A percentile compares a stretch with the other conserved stretches of the same genome.
These are phyloP conservation scores for Mizuhopecten yessoensis DNA, from an alignment of 1,140 invertebrate species.

Conservation along the genomic window DNA sequence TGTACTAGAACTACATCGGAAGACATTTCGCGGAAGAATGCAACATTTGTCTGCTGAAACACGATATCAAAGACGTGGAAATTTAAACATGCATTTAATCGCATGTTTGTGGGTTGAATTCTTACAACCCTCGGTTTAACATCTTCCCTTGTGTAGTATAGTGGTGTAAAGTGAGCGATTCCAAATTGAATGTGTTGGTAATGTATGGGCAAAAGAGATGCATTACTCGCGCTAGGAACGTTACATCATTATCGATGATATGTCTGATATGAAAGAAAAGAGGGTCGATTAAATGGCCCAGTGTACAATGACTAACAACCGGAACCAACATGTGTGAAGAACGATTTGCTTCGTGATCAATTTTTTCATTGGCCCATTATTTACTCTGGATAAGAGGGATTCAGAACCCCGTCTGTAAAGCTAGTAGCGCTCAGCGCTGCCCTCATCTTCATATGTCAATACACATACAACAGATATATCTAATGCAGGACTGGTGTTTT, in stretches of 20 bases:
- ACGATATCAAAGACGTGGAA: too few species aligned
- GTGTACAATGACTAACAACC: neutral
- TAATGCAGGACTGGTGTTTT: too few species aligned
- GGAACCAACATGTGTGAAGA: slow-evolving; percentile 4
- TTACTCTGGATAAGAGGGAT: slow-evolving; percentile 22
- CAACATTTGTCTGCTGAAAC: too few species aligned
- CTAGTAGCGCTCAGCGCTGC: neutral
- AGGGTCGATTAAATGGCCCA: neutral
- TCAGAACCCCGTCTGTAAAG: neutral
- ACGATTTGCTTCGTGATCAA: neutral
- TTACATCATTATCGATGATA: slow-evolving; percentile 17
- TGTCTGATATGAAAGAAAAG: neutral
- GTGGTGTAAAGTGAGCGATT: too few species aligned
- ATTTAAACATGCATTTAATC: too few species aligned
- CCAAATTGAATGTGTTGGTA: too few species aligned
- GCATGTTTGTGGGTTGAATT: too few species aligned
- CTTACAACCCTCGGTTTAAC: too few species aligned
- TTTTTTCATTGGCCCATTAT: neutral
- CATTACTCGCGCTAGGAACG: neutral
- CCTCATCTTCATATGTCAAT: neutral
- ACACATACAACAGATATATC: neutral
- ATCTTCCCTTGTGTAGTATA: too few species aligned
- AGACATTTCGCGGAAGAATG: too few species aligned
- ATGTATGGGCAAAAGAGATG: too few species aligned
- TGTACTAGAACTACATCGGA: too few species aligned